Evolutionary conservation across 1,140 invertebrate species (phyloP), one percentile per base, ranked within the genome.

Genomic region (Formica selysi): DNA sequence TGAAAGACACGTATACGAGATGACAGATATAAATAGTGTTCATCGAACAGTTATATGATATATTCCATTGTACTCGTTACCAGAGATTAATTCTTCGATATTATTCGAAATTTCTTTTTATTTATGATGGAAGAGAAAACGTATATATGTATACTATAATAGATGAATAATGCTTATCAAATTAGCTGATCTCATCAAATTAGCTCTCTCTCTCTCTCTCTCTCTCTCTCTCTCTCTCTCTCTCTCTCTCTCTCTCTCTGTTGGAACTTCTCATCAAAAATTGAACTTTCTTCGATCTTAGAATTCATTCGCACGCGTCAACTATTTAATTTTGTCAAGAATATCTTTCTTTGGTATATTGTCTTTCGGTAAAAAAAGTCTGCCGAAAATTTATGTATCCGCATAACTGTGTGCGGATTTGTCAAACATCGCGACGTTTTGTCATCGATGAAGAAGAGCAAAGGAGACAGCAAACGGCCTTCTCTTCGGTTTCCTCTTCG

Each of bases 401-500:
- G n/a, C 44, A 38, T 32, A 73, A n/a, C 3, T 32, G 11, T 11
- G 22, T 19, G 48, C 7, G 57, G 36, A 19, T 26, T 48, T 13
- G n/a, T n/a, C 29, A 26, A 19, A 57, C 38, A 1, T 19, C 32
- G 59, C 61, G 48, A 38, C 19, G 44, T 36, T 26, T 81, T 32
- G n/a, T 48, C 11, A 6, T 16, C 44, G 62, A 51, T 29, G 41
- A 13, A 64, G 71, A 76, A 44, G 38, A 64, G 51, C 10, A 44
- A 44, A 44, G 2, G 10, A 44, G 41, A 76, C 65, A 59, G 68
- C 8, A 36, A 61, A 29, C 16, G 26, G 11, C 16, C 48, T 44
- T 51, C n/a, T 54, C 85, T 59, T 29, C 41, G 70, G 11, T 16
- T 57, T 44, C 57, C n/a, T 54, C 85, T 59, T 29, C 41, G 70